Percentiles rank a stretch among this genome's conserved stretches.
These are phyloP conservation scores for Zoroaster sp. DNA, from an alignment of 53 echinoderm and acorn worm genomes.

Conservation along the genomic window DNA sequence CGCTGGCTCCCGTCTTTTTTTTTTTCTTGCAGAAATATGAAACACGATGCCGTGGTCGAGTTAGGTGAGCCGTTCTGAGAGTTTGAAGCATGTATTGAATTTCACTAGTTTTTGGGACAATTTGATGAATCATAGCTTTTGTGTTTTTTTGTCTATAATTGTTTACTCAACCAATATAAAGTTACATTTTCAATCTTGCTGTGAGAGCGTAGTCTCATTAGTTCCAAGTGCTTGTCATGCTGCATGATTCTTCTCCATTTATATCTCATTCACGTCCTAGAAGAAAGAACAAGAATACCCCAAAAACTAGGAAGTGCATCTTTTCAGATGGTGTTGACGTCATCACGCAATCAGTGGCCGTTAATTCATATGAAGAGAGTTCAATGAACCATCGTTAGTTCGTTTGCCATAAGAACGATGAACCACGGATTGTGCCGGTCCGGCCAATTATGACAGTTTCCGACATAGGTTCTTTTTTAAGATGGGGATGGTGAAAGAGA, in stretches of 20 bases:
- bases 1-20: not conserved
- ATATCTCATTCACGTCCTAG: not conserved
- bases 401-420: not conserved
- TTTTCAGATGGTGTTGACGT: not conserved
- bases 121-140: slow-evolving; percentile 1
- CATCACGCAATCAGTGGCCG: not conserved
- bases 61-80: not conserved
- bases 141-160: not conserved
- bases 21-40: not conserved
- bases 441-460: not conserved
- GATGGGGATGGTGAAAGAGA: not conserved
- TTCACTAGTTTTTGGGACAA: slow-evolving; percentile 6
- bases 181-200: slow-evolving; percentile 20
- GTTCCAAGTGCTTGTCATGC: not conserved
- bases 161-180: slow-evolving; percentile 27
- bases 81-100: slow-evolving; percentile 26
- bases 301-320: not conserved
- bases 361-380: not conserved
- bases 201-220: not conserved
- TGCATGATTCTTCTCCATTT: not conserved
- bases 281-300: not conserved
- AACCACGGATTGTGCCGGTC: not conserved
- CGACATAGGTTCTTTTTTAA: not conserved
- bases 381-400: slow-evolving; percentile 2
- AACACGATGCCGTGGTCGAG: slow-evolving; percentile 5